phyloP scores from a whole-genome alignment of 2,113 vertebrate species.

The Nerophis ophidion region DNA sequence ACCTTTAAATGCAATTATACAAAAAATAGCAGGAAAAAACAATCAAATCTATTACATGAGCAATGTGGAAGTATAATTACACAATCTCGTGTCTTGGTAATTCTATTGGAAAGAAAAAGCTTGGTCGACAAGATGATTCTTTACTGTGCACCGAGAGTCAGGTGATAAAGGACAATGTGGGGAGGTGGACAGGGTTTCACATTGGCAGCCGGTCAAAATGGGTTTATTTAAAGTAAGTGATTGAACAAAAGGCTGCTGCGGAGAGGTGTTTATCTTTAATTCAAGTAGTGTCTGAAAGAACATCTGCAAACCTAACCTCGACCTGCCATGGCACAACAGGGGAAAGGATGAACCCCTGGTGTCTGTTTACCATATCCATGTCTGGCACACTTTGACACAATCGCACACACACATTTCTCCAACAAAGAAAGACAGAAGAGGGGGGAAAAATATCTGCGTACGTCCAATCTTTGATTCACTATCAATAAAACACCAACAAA shows the following conservation, averaged over 20 bases:
- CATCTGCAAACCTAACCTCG: constrained; percentile 47
- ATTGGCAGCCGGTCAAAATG: constrained; percentile 41
- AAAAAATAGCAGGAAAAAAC: neutral
- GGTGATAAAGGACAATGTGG: constrained; percentile 17
- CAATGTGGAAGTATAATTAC: neutral
- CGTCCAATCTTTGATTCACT: constrained; percentile 8
- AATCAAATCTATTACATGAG: neutral
- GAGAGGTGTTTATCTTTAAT: constrained; percentile 63
- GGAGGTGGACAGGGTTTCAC: constrained; percentile 30
- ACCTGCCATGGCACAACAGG: constrained; percentile 8
- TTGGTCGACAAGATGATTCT: constrained; percentile 3
- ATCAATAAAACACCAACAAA: neutral
- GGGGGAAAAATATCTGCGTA: constrained; percentile 8
- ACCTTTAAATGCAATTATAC: neutral
- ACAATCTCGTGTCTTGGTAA: neutral
- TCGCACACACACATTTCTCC: constrained; percentile 11
- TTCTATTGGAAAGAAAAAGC: neutral
- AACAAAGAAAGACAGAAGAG: constrained; percentile 6
- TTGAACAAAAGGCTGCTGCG: constrained; percentile 43
- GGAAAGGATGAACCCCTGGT: constrained; percentile 34
- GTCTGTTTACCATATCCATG: constrained; percentile 60
- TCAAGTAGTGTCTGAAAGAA: constrained; percentile 55
- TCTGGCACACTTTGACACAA: constrained; percentile 43
- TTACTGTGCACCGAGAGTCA: constrained; percentile 18
- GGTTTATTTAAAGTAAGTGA: constrained; percentile 45